Percentiles rank a stretch among this genome's conserved stretches.
phyloP scores from a whole-genome alignment of 2,888 invertebrate genomes.

The Drosophila cyrtoloma region DNA sequence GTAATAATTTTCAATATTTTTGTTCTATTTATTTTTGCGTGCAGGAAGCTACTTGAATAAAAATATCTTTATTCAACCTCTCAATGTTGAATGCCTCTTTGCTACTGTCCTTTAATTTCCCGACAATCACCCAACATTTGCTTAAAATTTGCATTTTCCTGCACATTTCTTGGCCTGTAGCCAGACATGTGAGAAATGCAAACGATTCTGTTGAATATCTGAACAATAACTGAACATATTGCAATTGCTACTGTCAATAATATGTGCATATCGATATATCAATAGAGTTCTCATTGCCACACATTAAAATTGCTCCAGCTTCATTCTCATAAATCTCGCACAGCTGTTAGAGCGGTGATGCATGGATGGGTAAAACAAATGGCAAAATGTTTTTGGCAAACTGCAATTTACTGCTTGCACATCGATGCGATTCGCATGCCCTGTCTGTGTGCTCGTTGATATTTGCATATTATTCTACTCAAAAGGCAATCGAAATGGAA shows the following conservation, averaged over 20 bases:
- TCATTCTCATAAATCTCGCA: constrained; percentile 60
- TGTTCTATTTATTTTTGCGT: neutral
- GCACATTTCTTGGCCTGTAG: constrained; percentile 11
- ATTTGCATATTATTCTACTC: constrained; percentile 80
- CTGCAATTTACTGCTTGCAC: constrained; percentile 71
- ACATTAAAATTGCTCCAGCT: constrained; percentile 71
- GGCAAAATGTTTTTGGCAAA: constrained; percentile 76
- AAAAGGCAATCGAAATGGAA: constrained; percentile 75
- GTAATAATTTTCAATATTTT: neutral
- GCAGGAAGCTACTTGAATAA: neutral
- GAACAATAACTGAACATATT: constrained; percentile 50
- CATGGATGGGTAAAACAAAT: constrained; percentile 49
- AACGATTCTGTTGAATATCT: constrained; percentile 18
- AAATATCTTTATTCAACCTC: neutral
- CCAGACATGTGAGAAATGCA: constrained; percentile 1
- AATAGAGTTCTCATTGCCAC: constrained; percentile 73
- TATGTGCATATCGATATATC: constrained; percentile 67
- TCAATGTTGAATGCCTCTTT: neutral
- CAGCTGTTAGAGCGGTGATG: neutral
- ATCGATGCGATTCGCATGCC: constrained; percentile 45
- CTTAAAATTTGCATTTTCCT: constrained; percentile 6
- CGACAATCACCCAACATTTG: too few species aligned
- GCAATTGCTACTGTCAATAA: constrained; percentile 68
- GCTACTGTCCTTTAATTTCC: neutral
- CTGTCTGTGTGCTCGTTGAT: constrained; percentile 31